These are phyloP conservation scores for Drosophila mimica DNA, from an alignment of 2,888 invertebrate species.

Conservation along the genomic window DNA sequence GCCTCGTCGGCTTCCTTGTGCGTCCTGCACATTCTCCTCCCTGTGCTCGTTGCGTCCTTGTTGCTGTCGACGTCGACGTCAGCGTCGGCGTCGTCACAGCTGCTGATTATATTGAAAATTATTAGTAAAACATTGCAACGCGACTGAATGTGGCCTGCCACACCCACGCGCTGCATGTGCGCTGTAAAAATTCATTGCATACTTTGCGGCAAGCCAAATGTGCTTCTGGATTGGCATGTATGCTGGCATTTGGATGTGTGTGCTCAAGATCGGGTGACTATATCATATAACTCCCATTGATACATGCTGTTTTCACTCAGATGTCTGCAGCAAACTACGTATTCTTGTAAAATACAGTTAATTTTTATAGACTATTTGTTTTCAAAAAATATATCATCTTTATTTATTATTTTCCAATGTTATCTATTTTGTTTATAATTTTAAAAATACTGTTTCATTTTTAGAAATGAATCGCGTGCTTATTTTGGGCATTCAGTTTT, in stretches of 20 bases:
- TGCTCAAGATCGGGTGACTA: background rate
- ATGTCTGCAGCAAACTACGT: background rate
- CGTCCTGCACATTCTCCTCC: conserved; percentile 13
- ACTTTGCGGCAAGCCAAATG: conserved; percentile 73
- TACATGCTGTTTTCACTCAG: background rate
- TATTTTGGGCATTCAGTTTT: background rate
- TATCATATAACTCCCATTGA: background rate
- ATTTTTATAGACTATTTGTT: too few relatives aligned
- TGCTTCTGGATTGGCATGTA: conserved; percentile 29
- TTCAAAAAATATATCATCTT: too few relatives aligned
- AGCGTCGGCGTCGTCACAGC: conserved; percentile 64
- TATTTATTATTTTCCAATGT: too few relatives aligned
- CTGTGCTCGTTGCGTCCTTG: background rate
- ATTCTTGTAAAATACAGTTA: background rate
- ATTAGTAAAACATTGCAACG: conserved; percentile 72
- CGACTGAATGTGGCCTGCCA: conserved; percentile 24
- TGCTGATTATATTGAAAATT: conserved; percentile 80
- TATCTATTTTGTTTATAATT: background rate
- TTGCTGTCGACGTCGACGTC: conserved; percentile 34
- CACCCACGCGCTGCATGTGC: conserved; percentile 61
- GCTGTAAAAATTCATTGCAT: conserved; percentile 75
- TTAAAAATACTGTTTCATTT: background rate
- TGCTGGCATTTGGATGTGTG: conserved; percentile 2
- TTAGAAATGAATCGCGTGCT: background rate
- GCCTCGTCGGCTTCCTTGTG: conserved; percentile 16